phyloP scores from a whole-genome alignment of 1,140 invertebrate genomes.

The Ceratitis capitata region DNA sequence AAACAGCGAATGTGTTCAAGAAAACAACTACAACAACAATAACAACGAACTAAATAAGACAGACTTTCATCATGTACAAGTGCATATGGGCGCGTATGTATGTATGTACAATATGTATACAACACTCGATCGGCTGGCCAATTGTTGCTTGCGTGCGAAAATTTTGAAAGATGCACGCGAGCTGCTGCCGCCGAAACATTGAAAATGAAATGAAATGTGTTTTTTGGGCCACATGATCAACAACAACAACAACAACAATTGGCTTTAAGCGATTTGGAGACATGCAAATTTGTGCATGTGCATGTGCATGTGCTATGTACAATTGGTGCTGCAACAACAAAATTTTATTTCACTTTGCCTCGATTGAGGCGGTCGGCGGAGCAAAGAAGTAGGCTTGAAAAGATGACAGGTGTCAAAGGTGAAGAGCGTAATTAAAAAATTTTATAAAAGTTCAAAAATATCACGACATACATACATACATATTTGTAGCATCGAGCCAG shows the following conservation, averaged over 20 bases:
- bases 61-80: neutral
- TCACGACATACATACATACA: neutral
- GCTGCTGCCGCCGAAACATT: constrained; percentile 27
- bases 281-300: neutral
- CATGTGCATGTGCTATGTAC: neutral
- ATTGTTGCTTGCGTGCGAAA: constrained; percentile 4
- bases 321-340: too few relatives aligned
- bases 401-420: constrained; percentile 22
- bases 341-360: too few relatives aligned
- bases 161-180: constrained; percentile 30
- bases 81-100: neutral
- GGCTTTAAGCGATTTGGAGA: neutral
- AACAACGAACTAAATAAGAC: too few relatives aligned
- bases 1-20: neutral
- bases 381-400: neutral
- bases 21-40: too few relatives aligned
- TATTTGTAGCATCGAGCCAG: neutral
- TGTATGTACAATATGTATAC: neutral
- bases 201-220: constrained; percentile 33
- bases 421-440: neutral
- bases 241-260: neutral
- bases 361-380: too few relatives aligned
- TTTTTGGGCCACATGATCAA: constrained; percentile 20
- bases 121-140: neutral
- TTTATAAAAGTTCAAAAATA: neutral